Conservation (phyloP, 2,888 invertebrate genomes). For the Lasioglossum oenotherae region DNA sequence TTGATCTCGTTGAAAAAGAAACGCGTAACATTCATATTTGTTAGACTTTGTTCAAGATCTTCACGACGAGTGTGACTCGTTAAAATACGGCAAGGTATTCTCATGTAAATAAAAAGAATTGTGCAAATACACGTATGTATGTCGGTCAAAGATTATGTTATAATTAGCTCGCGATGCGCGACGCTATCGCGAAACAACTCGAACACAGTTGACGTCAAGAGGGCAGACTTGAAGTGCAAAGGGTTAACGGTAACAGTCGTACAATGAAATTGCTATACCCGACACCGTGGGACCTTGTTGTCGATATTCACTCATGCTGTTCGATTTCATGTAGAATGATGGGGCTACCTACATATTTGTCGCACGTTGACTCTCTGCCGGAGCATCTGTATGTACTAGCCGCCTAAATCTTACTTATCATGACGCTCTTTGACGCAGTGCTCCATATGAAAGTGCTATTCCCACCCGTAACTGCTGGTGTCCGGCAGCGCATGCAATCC, state of each 20-base stretch:
- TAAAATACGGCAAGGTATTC: too few species aligned
- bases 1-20: too few species aligned
- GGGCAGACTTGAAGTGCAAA: slow-evolving; percentile 12
- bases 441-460: slow-evolving; percentile 56
- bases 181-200: background rate
- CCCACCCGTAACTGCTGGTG: slow-evolving; percentile 68
- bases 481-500: slow-evolving; percentile 80
- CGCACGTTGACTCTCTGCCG: slow-evolving; percentile 70
- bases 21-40: too few species aligned
- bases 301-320: slow-evolving; percentile 36
- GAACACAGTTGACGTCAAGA: background rate
- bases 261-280: background rate
- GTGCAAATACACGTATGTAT: too few species aligned
- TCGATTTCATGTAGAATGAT: slow-evolving; percentile 59
- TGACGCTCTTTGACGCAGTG: slow-evolving; percentile 59
- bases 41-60: too few species aligned
- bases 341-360: slow-evolving; percentile 58
- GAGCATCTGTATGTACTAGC: slow-evolving; percentile 71
- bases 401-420: slow-evolving; percentile 66
- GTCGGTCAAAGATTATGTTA: too few species aligned
- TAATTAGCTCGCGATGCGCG: background rate
- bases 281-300: background rate
- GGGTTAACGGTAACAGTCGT: slow-evolving; percentile 3
- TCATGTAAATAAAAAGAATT: too few species aligned
- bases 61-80: too few species aligned